Base-by-base conservation (phyloP, 1,140 invertebrate genomes). In the Neotoxoptera formosana region DNA sequence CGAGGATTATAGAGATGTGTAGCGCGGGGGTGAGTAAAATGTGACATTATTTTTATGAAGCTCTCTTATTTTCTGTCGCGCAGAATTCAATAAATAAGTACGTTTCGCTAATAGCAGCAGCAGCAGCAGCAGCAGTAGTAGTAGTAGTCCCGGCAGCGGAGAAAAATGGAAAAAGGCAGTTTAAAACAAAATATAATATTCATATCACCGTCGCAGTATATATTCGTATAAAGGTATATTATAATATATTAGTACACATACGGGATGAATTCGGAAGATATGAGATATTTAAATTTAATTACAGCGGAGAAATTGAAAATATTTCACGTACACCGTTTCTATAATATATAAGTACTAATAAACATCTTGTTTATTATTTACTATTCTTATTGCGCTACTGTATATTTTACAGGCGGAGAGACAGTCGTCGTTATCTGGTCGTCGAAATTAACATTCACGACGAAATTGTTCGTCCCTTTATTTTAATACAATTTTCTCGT, bases 61-160 rank as follows among this genome's bases (percentile, higher is more conserved):
- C 14, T 45, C 7, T 90, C 36, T 60, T 67, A 90, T 67, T 60
- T 67, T 60, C 34, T 7, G 23, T 30, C 23, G 53, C 11, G 36
- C 23, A 53, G 41, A 60, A 90, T 90, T 67, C 89, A 45, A 90
- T 90, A 60, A 90, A 90, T 89, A 89, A 25, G n/a, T 51, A 47
- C 84, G 45, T 23, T 41, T 67, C 60, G 60, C 14, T 67, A 67
- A 67, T 67, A 67, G n/a, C n/a, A n/a, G n/a, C n/a, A n/a, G n/a
- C n/a, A n/a, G n/a, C n/a, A n/a, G n/a, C n/a, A n/a, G n/a, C n/a
- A n/a, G n/a, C 41, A 4, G 41, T 11, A 30, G 60, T 11, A 67
- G 30, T n/a, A n/a, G n/a, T 17, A 76, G 60, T 76, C 30, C n/a
- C n/a, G 14, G 17, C 6, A 76, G 14, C 14, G 14, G 60, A 17